phyloP scores from a whole-genome alignment of 2,113 vertebrate genomes.

The Heptranchias perlo region DNA sequence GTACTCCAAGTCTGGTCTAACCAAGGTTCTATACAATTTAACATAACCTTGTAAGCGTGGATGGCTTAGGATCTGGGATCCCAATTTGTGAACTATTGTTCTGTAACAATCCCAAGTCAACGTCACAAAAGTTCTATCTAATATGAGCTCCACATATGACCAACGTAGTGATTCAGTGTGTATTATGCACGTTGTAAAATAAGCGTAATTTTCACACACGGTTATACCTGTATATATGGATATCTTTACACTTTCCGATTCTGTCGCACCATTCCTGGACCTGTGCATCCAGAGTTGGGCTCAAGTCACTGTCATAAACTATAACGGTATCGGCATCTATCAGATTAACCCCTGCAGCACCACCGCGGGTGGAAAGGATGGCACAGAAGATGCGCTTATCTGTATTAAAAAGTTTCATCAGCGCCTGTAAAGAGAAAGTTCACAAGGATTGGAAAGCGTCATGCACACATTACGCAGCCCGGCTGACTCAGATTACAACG shows the following conservation, averaged over 20 bases:
- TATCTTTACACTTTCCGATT: slow-evolving; percentile 84
- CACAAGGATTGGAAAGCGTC: background rate
- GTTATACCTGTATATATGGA: slow-evolving; percentile 84
- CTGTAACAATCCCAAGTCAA: background rate
- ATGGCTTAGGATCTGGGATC: background rate
- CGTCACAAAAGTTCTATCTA: background rate
- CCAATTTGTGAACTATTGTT: background rate
- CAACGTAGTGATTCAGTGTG: background rate
- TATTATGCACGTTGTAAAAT: slow-evolving; percentile 33
- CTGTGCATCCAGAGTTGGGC: slow-evolving; percentile 83
- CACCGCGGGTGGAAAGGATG: slow-evolving; percentile 85
- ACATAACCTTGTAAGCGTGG: no score
- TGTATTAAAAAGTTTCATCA: slow-evolving; percentile 78
- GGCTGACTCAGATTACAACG: background rate
- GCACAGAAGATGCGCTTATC: slow-evolving; percentile 80
- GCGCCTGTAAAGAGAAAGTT: slow-evolving; percentile 56
- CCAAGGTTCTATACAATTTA: no score
- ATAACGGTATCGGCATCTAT: slow-evolving; percentile 84
- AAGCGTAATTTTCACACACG: slow-evolving; percentile 14
- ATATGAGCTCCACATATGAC: background rate
- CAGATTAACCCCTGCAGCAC: slow-evolving; percentile 70
- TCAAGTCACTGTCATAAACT: slow-evolving; percentile 86
- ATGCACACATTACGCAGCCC: background rate
- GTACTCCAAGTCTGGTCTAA: no score
- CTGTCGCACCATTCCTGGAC: slow-evolving; percentile 88